Conservation (phyloP, 2,113 vertebrate genomes). For the Ictalurus punctatus region DNA sequence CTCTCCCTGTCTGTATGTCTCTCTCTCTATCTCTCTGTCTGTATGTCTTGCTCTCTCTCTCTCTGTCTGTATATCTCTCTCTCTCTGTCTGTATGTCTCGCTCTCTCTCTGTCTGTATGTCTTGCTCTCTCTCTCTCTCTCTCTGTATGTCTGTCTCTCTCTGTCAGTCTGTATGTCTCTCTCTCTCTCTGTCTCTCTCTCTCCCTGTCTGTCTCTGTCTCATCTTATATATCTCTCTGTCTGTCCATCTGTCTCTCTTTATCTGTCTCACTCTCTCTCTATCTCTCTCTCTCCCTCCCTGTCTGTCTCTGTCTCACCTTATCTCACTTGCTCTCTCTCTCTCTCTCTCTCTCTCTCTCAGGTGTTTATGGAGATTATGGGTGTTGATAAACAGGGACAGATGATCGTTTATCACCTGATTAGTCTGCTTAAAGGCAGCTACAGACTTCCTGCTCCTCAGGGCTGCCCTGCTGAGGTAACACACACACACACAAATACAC, state of each 20-base stretch:
- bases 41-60: no score
- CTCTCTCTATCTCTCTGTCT: not conserved
- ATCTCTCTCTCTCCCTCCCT: constrained; percentile 72
- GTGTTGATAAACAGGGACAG: constrained; percentile 95
- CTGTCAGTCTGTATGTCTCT: constrained; percentile 29
- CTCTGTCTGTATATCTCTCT: not conserved
- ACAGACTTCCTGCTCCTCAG: constrained; percentile 83
- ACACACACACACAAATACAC: not conserved
- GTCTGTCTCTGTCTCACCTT: constrained; percentile 32
- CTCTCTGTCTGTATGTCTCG: not conserved
- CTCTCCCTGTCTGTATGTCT: not conserved
- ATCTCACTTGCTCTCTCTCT: not conserved
- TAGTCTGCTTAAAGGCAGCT: constrained; percentile 88
- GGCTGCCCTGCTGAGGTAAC: constrained; percentile 87
- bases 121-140: constrained; percentile 43
- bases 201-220: constrained; percentile 14
- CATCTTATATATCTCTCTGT: no score
- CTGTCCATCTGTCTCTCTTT: not conserved
- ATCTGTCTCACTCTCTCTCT: not conserved
- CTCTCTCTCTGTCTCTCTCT: constrained; percentile 25
- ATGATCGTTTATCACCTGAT: constrained; percentile 98
- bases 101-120: not conserved
- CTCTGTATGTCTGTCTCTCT: not conserved
- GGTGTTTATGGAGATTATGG: constrained; percentile 98
- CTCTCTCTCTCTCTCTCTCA: constrained; percentile 60